Base-by-base conservation (phyloP, 2,888 invertebrate species). In the Tuta absoluta region DNA sequence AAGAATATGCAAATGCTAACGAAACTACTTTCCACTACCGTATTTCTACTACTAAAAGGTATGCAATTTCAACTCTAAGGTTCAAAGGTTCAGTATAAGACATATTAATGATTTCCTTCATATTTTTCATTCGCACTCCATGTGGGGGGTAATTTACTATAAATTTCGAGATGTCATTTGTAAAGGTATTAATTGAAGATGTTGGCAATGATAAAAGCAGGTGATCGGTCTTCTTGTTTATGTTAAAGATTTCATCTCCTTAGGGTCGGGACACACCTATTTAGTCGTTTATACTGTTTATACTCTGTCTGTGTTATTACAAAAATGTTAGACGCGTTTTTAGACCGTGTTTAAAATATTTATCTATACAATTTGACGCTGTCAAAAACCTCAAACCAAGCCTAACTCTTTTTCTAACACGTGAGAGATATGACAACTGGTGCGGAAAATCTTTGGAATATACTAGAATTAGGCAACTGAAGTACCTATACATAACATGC, bases 61-160 rank as follows among this genome's bases (percentile, higher is more conserved):
- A 45, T 45, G 45, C 45, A 45, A 17, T 45, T 17, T 45, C 45
- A 45, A 45, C n/a, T 17, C 51, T 12, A 11, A 23, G 51, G 51
- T 23, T 53, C 51, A 53, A 53, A 53, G 51, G 51, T 53, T 14
- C 23, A 23, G 23, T 11, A 10, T 53, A 53, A 53, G 51, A 53
- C 51, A 53, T 14, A 53, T 53, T 53, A 23, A 53, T 23, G 51
- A 53, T 53, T 53, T 53, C 51, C 51, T 53, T 24, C 21, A 23
- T 53, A 53, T 23, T 23, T 53, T 53, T 53, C 51, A 53, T 53
- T 24, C 51, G 23, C 23, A 24, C 45, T 45, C 45, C 17, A 17
- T 17, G 45, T 45, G 45, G 45, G 41, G 41, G 45, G n/a, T 45
- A 17, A 45, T 45, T 45, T 45, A 45, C 45, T 7, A 45, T 45